These are phyloP conservation scores for Prochilodus magdalenae DNA, from an alignment of 2,113 vertebrate genomes.

Conservation along the genomic window DNA sequence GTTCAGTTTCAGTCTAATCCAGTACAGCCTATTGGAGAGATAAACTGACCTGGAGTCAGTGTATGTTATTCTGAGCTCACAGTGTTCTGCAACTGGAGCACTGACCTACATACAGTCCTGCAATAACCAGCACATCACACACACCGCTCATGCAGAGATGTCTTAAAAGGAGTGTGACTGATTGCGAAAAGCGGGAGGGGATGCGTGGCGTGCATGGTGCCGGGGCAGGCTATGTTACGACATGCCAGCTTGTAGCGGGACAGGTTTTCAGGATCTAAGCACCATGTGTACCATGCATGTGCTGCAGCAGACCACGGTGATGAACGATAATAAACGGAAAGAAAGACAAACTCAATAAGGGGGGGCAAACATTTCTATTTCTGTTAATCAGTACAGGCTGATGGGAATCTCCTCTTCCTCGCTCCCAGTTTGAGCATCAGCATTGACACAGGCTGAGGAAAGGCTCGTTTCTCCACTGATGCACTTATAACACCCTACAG, in stretches of 20 bases:
- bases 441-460: not conserved
- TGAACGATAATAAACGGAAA: not conserved
- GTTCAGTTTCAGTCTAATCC: not conserved
- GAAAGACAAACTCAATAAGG: too few relatives aligned
- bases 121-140: not conserved
- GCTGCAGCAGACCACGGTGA: not conserved
- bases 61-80: not conserved
- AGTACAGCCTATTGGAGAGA: not conserved
- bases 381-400: conserved; percentile 5
- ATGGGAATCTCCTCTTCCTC: conserved; percentile 9
- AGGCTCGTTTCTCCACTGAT: not conserved
- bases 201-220: not conserved
- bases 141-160: not conserved
- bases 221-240: too few relatives aligned
- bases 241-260: not conserved
- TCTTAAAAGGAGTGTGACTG: too few relatives aligned
- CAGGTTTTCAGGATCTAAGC: not conserved
- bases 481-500: not conserved
- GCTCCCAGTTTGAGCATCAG: not conserved
- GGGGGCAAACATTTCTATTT: not conserved
- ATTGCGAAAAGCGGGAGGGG: not conserved
- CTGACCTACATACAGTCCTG: not conserved
- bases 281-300: not conserved
- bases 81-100: not conserved
- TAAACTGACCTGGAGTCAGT: not conserved